These are phyloP conservation scores for Microplitis manilae DNA, from an alignment of 2,888 invertebrate genomes.

Conservation along the genomic window DNA sequence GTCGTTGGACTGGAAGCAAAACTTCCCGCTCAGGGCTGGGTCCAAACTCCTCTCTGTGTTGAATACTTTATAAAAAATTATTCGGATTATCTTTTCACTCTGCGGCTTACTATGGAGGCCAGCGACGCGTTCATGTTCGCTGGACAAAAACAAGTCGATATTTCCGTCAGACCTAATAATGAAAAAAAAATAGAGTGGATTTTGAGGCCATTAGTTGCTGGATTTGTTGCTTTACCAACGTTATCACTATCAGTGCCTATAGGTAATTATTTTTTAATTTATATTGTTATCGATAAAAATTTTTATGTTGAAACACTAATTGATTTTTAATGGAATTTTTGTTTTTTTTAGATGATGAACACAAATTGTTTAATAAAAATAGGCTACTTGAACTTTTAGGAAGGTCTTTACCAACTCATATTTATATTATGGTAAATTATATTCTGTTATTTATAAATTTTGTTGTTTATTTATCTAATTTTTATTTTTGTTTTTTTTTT, in stretches of 20 bases:
- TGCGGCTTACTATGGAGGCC: conserved; percentile 84
- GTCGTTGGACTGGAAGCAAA: conserved; percentile 76
- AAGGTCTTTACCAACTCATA: conserved; percentile 77
- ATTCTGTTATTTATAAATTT: conserved; percentile 13
- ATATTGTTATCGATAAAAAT: conserved; percentile 14
- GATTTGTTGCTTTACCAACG: conserved; percentile 75
- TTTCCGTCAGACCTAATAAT: conserved; percentile 75
- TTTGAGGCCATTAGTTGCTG: conserved; percentile 81
- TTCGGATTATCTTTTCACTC: conserved; percentile 80
- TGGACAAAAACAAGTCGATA: conserved; percentile 85
- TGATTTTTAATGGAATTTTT: conserved; percentile 77
- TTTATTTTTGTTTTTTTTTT: conserved; percentile 47
- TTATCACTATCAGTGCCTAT: conserved; percentile 72
- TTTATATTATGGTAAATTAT: conserved; percentile 78
- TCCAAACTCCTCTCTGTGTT: conserved; percentile 81
- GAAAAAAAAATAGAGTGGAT: conserved; percentile 81
- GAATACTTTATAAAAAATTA: conserved; percentile 82
- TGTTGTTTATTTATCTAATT: conserved; percentile 3
- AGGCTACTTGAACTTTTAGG: conserved; percentile 75
- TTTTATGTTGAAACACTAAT: conserved; percentile 65
- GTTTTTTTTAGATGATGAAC: conserved; percentile 62
- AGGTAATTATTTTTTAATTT: conserved; percentile 55
- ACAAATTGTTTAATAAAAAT: conserved; percentile 69
- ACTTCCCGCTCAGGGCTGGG: conserved; percentile 83
- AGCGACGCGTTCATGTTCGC: conserved; percentile 96